Conservation (phyloP, 2,888 invertebrate genomes). For the Idaea straminata region DNA sequence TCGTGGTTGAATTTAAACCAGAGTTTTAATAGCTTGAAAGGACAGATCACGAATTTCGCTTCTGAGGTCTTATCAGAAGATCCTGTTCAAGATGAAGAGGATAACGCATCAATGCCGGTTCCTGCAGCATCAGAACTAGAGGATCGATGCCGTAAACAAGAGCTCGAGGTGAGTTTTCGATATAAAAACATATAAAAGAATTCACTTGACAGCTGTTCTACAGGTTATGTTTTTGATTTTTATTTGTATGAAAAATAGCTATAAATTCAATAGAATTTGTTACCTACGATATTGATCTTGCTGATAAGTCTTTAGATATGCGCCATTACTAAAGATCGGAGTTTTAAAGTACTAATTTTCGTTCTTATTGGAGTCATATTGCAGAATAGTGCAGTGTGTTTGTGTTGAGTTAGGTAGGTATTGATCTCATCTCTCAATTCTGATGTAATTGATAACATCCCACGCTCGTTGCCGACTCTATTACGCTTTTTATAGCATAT, state of each 20-base stretch:
- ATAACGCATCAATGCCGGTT: conserved; percentile 38
- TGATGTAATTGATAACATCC: not conserved
- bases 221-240: conserved; percentile 72
- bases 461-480: not conserved
- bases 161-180: conserved; percentile 79
- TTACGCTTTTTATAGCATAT: not conserved
- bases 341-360: not conserved
- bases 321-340: not conserved
- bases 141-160: conserved; percentile 78
- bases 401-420: not conserved
- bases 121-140: conserved; percentile 73
- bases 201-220: conserved; percentile 51
- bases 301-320: not conserved
- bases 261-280: not conserved
- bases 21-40: conserved; percentile 86
- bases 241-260: conserved; percentile 12
- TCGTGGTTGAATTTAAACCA: conserved; percentile 86
- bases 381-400: not conserved
- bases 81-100: conserved; percentile 71
- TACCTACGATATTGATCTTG: not conserved
- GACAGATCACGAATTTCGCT: conserved; percentile 93
- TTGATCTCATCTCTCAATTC: not conserved
- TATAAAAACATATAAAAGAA: conserved; percentile 23
- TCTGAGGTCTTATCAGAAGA: conserved; percentile 92
- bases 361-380: not conserved